Evolutionary conservation across 1,140 invertebrate species (phyloP), one percentile per base, ranked within the genome.

Genomic region (Odontomachus brunneus): DNA sequence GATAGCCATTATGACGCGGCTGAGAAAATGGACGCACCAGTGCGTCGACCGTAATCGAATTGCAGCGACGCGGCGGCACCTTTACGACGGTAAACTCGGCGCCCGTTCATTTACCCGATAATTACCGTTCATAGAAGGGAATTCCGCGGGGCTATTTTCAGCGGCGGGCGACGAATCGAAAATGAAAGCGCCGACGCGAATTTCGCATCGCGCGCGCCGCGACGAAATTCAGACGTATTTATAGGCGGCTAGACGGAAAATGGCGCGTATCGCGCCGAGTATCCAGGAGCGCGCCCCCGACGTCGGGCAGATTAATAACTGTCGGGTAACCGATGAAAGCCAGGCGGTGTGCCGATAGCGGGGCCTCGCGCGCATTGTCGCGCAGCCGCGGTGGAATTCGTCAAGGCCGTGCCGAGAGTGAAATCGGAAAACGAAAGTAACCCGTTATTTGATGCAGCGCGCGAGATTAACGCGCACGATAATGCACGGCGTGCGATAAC

Each of bases 191-290:
- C 2, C 29, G 29, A 33, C 5, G 29, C 29, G 29, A 33, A 33
- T 33, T 33, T 33, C 29, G 29, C 29, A 5, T 33, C 17, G 48
- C 65, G 24, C 65, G 24, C 24, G 22, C 1, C 26, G 17, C 29
- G 38, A 65, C 72, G 73, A 57, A 74, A 74, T 87, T 80, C 63
- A 49, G 19, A 44, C 7, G 55, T 88, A 88, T 88, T 88, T 88
- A 88, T 88, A 88, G 87, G 74, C 81, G 44, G 63, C 22, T 80
- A 48, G 71, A 82, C 38, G 78, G 86, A 88, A 88, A 88, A 88
- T 72, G 78, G 69, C n/a, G n/a, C n/a, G n/a, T n/a, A n/a, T n/a
- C n/a, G n/a, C 73, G 48, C 48, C 48, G 67, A 0, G 49, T 7
- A 26, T 19, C 75, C 33, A 55, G 82, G 86, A 74, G 14, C 65